Evolutionary conservation across 2,888 invertebrate genomes (phyloP).

Genomic region (Macroteleia sp.): DNA sequence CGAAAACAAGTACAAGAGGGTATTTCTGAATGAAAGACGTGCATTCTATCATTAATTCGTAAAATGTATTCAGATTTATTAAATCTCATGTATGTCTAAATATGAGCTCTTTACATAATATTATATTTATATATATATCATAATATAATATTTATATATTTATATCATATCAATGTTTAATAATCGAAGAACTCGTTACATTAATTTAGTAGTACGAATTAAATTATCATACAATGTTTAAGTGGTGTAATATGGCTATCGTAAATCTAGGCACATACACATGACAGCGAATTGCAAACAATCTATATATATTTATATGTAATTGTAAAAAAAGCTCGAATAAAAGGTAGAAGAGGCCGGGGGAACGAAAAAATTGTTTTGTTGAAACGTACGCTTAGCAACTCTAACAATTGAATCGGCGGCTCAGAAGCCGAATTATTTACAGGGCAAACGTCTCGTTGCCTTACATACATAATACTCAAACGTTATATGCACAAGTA

Average conservation of each 20-base stretch:
- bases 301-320: slow-evolving; percentile 47
- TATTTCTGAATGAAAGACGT: no score
- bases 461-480: slow-evolving; percentile 23
- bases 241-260: slow-evolving; percentile 60
- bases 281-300: slow-evolving; percentile 81
- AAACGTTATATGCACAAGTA: slow-evolving; percentile 13
- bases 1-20: no score
- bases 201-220: slow-evolving; percentile 75
- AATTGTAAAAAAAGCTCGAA: no score
- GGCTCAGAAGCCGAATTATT: slow-evolving; percentile 11
- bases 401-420: no score
- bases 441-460: slow-evolving; percentile 19
- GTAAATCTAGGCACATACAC: slow-evolving; percentile 74
- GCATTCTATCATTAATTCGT: slow-evolving; percentile 74
- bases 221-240: slow-evolving; percentile 70
- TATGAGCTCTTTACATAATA: slow-evolving; percentile 83
- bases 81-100: slow-evolving; percentile 83
- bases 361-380: no score
- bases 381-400: no score
- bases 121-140: slow-evolving; percentile 69
- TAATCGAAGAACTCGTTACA: slow-evolving; percentile 81
- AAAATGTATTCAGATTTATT: slow-evolving; percentile 84
- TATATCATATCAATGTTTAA: slow-evolving; percentile 75
- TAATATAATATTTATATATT: slow-evolving; percentile 76
- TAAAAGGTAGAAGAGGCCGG: no score